Base-by-base conservation (phyloP, 2,888 invertebrate genomes). In the Phyllotreta cruciferae region DNA sequence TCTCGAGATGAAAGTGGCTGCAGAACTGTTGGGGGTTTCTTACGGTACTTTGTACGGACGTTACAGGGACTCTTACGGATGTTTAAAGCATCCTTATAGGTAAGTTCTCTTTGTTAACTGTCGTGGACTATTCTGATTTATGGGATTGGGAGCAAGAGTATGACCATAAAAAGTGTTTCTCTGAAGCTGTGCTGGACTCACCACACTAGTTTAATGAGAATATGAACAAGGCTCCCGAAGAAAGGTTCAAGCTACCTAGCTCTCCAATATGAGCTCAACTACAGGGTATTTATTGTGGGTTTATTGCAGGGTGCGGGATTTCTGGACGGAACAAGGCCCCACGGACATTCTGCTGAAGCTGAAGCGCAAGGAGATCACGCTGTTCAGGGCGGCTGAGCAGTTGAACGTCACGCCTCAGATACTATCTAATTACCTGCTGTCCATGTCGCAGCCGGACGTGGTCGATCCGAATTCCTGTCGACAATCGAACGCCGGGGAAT, bases 1-100 rank as follows among this genome's bases (percentile, higher is more conserved):
- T 83, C 81, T 95, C 76, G 94, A 95, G 82, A 94, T 95, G 94
- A 95, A 95, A 82, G 92, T 92, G 71, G 94, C 93, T 1, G 94
- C 94, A 1, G 93, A 94, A 79, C 87, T 95, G 62, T 83, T 94
- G 50, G 94, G 94, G 1, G 94, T 95, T 0, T 94, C 93, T 50
- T 95, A 95, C 82, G 94, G 94, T 4, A 94, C 94, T 0, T 85
- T 95, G 6, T 94, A 95, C 79, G 94, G 94, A 1, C 84, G 94
- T 74, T 95, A 95, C 79, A 84, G 94, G 4, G 94, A 95, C 81
- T 93, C 92, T 10, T 93, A 93, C 77, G 93, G 93, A 13, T 93
- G 93, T 78, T 86, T 93, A 66, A 93, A 93, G 81, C 89, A 93
- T 80, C 93, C 93, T 0, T 93, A 93, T 78, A 88, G 93, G 93